Conservation (phyloP, 1,140 invertebrate genomes). For the Drosophila rhopaloa region DNA sequence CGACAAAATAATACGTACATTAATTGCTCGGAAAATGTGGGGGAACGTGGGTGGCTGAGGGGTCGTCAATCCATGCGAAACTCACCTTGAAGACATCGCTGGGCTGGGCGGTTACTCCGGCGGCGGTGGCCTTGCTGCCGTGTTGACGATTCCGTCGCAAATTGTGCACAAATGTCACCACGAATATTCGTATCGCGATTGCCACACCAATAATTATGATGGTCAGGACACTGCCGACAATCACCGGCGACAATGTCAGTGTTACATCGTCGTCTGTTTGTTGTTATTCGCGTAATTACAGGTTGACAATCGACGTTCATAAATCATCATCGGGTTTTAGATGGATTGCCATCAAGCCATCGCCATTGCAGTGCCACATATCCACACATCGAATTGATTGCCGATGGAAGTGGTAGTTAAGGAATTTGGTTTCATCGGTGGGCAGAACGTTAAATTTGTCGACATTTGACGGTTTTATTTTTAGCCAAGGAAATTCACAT, state of each 20-base stretch:
- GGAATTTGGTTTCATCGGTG: conserved; percentile 15
- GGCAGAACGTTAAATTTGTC: conserved; percentile 30
- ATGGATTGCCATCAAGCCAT: conserved; percentile 62
- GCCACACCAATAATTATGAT: conserved; percentile 83
- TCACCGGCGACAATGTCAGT: conserved; percentile 77
- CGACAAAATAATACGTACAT: conserved; percentile 29
- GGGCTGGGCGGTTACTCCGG: conserved; percentile 64
- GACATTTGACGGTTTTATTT: conserved; percentile 71
- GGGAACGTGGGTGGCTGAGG: background rate
- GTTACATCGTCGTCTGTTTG: conserved; percentile 78
- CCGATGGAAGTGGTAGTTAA: conserved; percentile 30
- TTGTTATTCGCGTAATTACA: conserved; percentile 72
- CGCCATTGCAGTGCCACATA: conserved; percentile 24
- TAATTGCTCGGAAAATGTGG: conserved; percentile 26
- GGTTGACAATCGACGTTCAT: conserved; percentile 64
- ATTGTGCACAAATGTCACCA: conserved; percentile 80
- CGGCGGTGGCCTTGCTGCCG: conserved; percentile 71
- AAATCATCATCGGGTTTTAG: conserved; percentile 75
- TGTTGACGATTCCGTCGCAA: conserved; percentile 81
- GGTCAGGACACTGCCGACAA: conserved; percentile 83
- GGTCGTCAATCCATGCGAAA: background rate
- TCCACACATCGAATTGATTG: conserved; percentile 42
- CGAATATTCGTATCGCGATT: conserved; percentile 82
- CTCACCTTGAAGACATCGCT: conserved; percentile 81
- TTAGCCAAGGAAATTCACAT: conserved; percentile 35